Base-by-base conservation (phyloP, 2,113 vertebrate species). In the Cairina moschata region DNA sequence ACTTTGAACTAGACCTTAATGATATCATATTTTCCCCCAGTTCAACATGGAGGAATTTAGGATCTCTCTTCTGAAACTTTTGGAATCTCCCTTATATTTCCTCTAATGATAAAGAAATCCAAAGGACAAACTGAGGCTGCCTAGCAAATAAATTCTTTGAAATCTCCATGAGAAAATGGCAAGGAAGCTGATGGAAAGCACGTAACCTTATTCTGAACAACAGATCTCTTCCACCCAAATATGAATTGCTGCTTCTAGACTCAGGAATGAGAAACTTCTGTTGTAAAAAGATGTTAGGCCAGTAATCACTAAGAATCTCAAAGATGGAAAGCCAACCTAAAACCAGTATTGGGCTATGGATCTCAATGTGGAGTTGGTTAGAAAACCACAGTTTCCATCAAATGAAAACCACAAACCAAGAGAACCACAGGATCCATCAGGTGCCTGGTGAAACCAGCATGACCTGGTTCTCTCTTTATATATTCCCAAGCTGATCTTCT, bases 211-310 rank as follows among this genome's bases (percentile, higher is more conserved):
- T 14, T 78, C 25, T 50, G 34, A 84, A 88, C 34, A 36, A 44
- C 31, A 58, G 44, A 36, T 23, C 48, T 82, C 54, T 62, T 54
- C 36, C 59, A 58, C 17, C 20, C 69, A 48, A 59, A 66, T 38
- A 31, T 0, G 0, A 44, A 14, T 29, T 0, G 0, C 29, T 16
- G 25, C 65, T 66, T 31, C 31, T 38, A 54, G 21, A n/a, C 52
- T 65, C 59, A 66, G 62, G 23, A 67, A 44, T 44, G 14, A 67
- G 38, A 32, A 26, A 18, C 31, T 55, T n/a, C 6, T 50, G 36
- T 32, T 25, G 32, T 28, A 31, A 58, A 74, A 66, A 32, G 55
- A 52, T 32, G 13, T 42, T 44, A 54, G 31, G 46, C 29, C 23
- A 26, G 32, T 40, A 54, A 54, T 17, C 29, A 80, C 17, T 18